Conservation (phyloP, 2,888 invertebrate genomes). For the Stegophylla sp. region DNA sequence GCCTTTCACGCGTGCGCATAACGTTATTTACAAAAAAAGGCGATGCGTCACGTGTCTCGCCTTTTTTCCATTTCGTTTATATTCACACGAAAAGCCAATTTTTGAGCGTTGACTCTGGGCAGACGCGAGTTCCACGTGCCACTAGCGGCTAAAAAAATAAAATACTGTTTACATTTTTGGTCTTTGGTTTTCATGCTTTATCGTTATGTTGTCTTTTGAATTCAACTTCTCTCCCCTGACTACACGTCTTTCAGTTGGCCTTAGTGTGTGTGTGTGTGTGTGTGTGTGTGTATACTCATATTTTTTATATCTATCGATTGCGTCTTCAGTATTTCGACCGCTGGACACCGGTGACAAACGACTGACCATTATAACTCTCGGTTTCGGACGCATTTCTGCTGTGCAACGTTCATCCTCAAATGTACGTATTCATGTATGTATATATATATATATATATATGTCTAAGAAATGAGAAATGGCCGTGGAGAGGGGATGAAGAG, state of each 20-base stretch:
- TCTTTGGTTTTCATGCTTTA: too few species aligned
- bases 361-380: constrained; percentile 28
- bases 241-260: background rate
- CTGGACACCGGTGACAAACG: constrained; percentile 29
- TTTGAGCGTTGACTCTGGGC: too few species aligned
- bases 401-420: background rate
- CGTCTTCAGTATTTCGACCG: background rate
- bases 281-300: background rate
- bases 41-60: too few species aligned
- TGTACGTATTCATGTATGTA: too few species aligned
- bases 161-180: too few species aligned
- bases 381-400: constrained; percentile 6
- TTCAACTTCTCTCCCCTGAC: background rate
- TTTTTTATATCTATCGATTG: background rate
- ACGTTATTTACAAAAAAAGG: too few species aligned
- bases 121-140: background rate
- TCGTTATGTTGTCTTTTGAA: background rate
- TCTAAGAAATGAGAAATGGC: too few species aligned
- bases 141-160: too few species aligned
- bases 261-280: too few species aligned
- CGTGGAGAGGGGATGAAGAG: background rate
- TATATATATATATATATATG: too few species aligned
- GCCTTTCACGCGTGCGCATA: background rate
- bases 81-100: too few species aligned
- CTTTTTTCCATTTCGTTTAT: too few species aligned